A percentile compares a stretch with the other conserved stretches of the same genome.
Conservation (phyloP, 2,797 vertebrate species). For the Fringilla coelebs region DNA sequence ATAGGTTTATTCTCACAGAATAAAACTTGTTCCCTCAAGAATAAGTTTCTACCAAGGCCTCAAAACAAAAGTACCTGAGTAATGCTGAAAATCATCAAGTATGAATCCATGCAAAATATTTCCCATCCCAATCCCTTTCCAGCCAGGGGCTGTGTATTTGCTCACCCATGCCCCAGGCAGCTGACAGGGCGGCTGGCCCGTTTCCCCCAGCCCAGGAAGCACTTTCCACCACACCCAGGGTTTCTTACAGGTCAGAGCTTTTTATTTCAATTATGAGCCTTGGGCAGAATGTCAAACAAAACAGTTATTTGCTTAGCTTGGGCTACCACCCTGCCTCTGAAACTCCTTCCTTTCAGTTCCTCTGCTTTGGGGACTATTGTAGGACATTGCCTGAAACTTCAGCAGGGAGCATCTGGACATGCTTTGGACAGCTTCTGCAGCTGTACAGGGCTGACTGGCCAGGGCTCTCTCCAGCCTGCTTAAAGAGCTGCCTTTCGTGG, state of each 20-base stretch:
- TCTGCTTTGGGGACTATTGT: neutral
- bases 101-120: neutral
- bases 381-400: neutral
- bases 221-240: conserved; percentile 38
- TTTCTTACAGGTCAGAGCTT: conserved; percentile 43
- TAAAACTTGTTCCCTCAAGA: neutral
- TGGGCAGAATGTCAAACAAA: conserved; percentile 56
- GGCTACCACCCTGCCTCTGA: neutral
- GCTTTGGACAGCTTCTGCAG: neutral
- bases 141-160: neutral
- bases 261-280: conserved; percentile 27
- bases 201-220: conserved; percentile 50
- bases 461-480: neutral
- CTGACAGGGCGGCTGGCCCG: neutral
- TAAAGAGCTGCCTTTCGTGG: neutral
- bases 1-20: neutral
- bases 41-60: neutral
- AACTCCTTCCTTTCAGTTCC: neutral
- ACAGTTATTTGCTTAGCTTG: conserved; percentile 20
- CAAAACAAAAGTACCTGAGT: neutral
- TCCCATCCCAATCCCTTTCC: neutral
- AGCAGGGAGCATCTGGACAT: neutral
- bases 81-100: neutral
- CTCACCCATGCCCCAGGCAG: neutral
- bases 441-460: neutral